A percentile compares a stretch with the other conserved stretches of the same genome.
phyloP scores from a whole-genome alignment of 1,140 invertebrate genomes.

The Drosophila mauritiana region DNA sequence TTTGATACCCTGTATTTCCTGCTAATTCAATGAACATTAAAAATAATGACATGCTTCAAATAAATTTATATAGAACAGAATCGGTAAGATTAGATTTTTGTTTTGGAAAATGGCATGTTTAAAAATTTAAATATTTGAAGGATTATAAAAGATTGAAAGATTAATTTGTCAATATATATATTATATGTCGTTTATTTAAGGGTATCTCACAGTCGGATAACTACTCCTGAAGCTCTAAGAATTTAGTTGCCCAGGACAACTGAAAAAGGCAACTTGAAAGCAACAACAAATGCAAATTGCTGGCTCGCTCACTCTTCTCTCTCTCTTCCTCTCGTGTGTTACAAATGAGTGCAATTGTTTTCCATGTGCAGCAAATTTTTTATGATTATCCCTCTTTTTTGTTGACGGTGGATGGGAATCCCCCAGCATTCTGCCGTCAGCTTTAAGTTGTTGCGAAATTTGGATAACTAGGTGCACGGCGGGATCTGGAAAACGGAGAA shows the following conservation, averaged over 20 bases:
- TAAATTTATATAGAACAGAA: too few species aligned
- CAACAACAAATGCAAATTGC: conserved; percentile 77
- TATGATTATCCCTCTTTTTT: conserved; percentile 49
- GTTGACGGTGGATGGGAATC: conserved; percentile 11
- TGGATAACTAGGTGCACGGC: background rate
- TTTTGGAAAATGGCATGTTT: too few species aligned
- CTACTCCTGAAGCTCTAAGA: conserved; percentile 16
- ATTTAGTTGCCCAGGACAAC: conserved; percentile 66
- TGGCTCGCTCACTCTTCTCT: background rate
- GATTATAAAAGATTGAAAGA: too few species aligned
- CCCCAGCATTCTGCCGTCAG: conserved; percentile 15
- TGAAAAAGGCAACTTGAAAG: conserved; percentile 60
- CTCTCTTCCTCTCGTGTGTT: conserved; percentile 16
- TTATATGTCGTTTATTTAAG: background rate
- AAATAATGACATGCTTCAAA: too few species aligned
- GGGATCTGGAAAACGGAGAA: background rate
- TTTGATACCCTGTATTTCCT: background rate
- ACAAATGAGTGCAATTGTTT: conserved; percentile 77
- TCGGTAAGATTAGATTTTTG: too few species aligned
- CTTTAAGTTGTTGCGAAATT: conserved; percentile 43
- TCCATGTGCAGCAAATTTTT: conserved; percentile 70
- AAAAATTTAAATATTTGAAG: too few species aligned
- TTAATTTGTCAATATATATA: too few species aligned
- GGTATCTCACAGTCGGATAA: background rate
- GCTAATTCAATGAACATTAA: too few species aligned